phyloP scores from a whole-genome alignment of 2,888 invertebrate species.

The Andrena haemorrhoa region DNA sequence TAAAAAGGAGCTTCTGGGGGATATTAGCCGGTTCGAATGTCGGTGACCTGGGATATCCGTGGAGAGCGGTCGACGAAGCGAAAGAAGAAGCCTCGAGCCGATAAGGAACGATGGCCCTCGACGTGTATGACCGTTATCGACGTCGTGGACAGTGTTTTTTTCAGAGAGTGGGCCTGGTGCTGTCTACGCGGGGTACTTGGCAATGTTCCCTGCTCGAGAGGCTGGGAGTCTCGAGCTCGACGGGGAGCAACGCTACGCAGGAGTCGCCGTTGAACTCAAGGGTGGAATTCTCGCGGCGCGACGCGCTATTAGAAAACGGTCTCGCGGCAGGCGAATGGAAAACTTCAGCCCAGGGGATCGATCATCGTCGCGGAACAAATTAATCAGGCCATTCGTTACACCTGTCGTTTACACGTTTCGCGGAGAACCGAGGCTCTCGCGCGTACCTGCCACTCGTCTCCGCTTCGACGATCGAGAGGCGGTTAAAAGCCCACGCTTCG shows the following conservation, averaged over 20 bases:
- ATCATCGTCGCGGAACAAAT: constrained; percentile 66
- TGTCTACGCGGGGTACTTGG: constrained; percentile 52
- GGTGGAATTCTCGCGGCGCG: constrained; percentile 4
- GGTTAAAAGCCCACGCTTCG: constrained; percentile 35
- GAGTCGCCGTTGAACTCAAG: neutral
- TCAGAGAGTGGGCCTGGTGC: constrained; percentile 25
- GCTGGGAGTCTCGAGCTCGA: neutral
- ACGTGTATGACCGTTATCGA: constrained; percentile 55
- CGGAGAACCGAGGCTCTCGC: constrained; percentile 41
- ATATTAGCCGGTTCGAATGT: constrained; percentile 54
- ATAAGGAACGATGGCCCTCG: constrained; percentile 60
- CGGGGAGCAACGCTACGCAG: neutral
- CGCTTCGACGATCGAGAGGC: constrained; percentile 35
- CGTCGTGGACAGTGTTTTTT: constrained; percentile 53
- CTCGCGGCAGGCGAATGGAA: constrained; percentile 33
- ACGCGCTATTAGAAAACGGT: constrained; percentile 12
- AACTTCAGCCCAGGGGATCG: constrained; percentile 53
- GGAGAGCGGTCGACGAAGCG: constrained; percentile 25
- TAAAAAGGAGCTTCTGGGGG: constrained; percentile 34
- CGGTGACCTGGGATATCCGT: constrained; percentile 36
- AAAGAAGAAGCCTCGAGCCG: constrained; percentile 19
- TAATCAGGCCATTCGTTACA: constrained; percentile 70
- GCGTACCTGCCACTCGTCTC: constrained; percentile 33
- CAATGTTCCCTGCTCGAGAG: constrained; percentile 50
- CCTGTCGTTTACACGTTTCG: constrained; percentile 66